Evolutionary conservation across 2,797 vertebrate genomes (phyloP), one percentile per base, ranked within the genome.

Genomic region (Centroberyx gerrardi): DNA sequence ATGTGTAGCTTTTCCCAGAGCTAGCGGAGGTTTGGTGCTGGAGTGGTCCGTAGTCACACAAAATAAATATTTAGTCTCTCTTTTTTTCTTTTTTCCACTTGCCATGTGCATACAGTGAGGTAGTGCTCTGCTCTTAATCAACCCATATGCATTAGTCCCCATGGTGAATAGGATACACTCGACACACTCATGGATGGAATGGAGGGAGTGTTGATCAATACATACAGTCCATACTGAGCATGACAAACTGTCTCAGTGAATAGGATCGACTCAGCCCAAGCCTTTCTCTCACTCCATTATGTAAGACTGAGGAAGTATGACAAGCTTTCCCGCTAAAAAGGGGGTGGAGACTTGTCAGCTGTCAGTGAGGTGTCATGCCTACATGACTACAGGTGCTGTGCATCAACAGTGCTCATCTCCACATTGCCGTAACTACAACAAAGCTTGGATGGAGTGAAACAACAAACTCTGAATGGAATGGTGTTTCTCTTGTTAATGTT

Each of bases 51-150:
- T 49, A 69, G 78, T 66, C 66, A 49, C 38, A 33, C 22, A 66
- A 72, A 87, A 81, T 87, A 81, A 84, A 84, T 83, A 86, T 83
- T 86, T 83, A 81, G 81, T 76, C 78, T 87, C 48, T 31, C 51
- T 8, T 8, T 22, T 55, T 71, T 67, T 46, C 51, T 42, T 67
- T 53, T 64, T 55, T 56, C 22, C 14, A 31, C 62, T 38, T 27
- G 51, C 72, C 48, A 48, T n/a, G 15, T 42, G 44, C 53, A 63
- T 55, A 55, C 52, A 46, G 22, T 62, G 29, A 53, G 58, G 15
- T 31, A 31, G 36, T 48, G 60, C 18, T 74, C 42, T 58, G 31
- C 59, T 81, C 62, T 49, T 68, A 63, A 74, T 82, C 65, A 54
- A 14, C 36, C 22, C 42, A 49, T n/a, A 49, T 58, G 56, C 29